These are phyloP conservation scores for Lasioglossum oenotherae DNA, from an alignment of 2,888 invertebrate species.

Conservation along the genomic window DNA sequence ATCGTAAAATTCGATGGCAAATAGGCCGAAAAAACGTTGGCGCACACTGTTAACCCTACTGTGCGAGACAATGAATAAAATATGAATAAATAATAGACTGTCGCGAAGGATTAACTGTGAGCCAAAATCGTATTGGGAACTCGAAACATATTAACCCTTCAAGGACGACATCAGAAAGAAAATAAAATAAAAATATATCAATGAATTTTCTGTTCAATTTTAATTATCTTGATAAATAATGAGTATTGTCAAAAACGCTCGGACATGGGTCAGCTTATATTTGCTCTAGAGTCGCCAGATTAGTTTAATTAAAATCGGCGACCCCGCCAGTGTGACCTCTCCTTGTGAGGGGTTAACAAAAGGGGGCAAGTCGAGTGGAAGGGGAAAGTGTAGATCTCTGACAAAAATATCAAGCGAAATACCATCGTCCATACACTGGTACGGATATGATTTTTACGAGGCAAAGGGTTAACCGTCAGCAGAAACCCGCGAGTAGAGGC, in stretches of 20 bases:
- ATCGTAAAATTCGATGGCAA: constrained; percentile 23
- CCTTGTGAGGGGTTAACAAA: too few relatives aligned
- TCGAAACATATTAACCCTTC: neutral
- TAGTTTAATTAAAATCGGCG: too few relatives aligned
- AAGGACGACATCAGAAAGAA: neutral
- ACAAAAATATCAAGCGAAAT: neutral
- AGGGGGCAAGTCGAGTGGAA: too few relatives aligned
- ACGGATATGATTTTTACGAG: neutral
- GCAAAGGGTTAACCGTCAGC: neutral
- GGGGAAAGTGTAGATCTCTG: neutral
- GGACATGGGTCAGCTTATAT: too few relatives aligned
- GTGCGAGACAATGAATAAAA: neutral
- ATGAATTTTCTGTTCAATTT: too few relatives aligned
- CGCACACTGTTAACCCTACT: neutral
- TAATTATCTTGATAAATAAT: too few relatives aligned
- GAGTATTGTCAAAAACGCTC: too few relatives aligned
- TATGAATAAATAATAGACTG: neutral
- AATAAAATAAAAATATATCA: too few relatives aligned
- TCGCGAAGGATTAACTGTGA: too few relatives aligned
- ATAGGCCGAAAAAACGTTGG: neutral
- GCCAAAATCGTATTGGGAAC: neutral
- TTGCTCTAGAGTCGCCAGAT: too few relatives aligned
- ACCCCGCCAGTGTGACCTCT: too few relatives aligned
- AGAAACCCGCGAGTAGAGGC: neutral
- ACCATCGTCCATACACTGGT: neutral